phyloP scores from a whole-genome alignment of 2,888 invertebrate genomes.

The Thera britannica region DNA sequence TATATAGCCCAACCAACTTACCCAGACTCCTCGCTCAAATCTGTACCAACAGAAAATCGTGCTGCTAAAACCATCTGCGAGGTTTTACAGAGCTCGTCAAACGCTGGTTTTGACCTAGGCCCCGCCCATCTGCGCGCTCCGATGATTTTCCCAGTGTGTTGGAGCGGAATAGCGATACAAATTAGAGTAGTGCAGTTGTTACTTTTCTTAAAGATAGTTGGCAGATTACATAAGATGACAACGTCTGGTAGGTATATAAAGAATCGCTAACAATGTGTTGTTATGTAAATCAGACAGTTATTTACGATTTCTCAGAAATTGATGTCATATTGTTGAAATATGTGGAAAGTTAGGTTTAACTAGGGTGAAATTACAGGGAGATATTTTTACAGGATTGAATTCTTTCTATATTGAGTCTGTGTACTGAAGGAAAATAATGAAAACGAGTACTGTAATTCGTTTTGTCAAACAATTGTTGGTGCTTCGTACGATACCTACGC shows the following conservation, averaged over 20 bases:
- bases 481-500: no score
- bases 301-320: constrained; percentile 75
- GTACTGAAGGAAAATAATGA: not conserved
- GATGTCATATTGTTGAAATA: constrained; percentile 67
- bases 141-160: constrained; percentile 63
- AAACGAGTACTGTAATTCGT: not conserved
- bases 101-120: constrained; percentile 58
- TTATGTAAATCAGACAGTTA: constrained; percentile 80
- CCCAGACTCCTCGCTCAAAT: constrained; percentile 53
- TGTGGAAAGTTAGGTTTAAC: constrained; percentile 62
- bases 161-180: constrained; percentile 61
- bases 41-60: constrained; percentile 47
- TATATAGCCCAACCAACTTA: constrained; percentile 72
- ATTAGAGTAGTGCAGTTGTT: constrained; percentile 67
- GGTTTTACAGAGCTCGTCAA: constrained; percentile 64
- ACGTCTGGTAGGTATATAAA: constrained; percentile 67
- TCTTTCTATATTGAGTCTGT: not conserved
- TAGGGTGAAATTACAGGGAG: constrained; percentile 20
- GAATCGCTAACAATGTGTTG: constrained; percentile 70
- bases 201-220: constrained; percentile 83
- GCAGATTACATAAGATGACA: constrained; percentile 73
- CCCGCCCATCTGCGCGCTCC: constrained; percentile 79
- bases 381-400: constrained; percentile 18
- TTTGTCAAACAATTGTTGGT: no score
- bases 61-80: constrained; percentile 51